Evolutionary conservation across 1,140 invertebrate genomes (phyloP).

Genomic region (Archivesica marissinica): DNA sequence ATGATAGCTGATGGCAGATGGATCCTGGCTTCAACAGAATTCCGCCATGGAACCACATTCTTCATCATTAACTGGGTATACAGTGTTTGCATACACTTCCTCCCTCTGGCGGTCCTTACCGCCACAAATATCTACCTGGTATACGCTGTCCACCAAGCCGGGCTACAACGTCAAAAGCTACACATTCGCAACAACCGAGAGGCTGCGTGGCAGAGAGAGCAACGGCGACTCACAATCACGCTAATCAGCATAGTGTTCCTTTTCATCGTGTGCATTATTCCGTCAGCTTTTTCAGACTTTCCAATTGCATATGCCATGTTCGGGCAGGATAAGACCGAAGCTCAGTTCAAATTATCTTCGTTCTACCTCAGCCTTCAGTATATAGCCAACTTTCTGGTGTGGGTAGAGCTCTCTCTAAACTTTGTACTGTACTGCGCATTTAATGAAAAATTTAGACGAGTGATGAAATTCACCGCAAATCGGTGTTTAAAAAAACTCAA

Average conservation of each 20-base stretch:
- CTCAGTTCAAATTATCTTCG: constrained; percentile 62
- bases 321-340: constrained; percentile 57
- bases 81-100: constrained; percentile 72
- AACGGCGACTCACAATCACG: constrained; percentile 76
- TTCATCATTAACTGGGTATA: constrained; percentile 75
- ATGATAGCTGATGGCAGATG: constrained; percentile 28
- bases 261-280: constrained; percentile 79
- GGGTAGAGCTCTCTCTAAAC: constrained; percentile 78
- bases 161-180: constrained; percentile 67
- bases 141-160: constrained; percentile 72
- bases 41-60: constrained; percentile 64
- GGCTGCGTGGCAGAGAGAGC: constrained; percentile 74
- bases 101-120: constrained; percentile 73
- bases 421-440: constrained; percentile 80
- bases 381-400: constrained; percentile 74
- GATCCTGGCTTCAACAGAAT: constrained; percentile 64
- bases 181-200: constrained; percentile 75
- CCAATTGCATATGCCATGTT: constrained; percentile 76
- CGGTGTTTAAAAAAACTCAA: constrained; percentile 63
- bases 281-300: constrained; percentile 77
- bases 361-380: constrained; percentile 69
- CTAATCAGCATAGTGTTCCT: constrained; percentile 79
- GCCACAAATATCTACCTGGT: constrained; percentile 76
- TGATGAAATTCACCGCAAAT: constrained; percentile 67
- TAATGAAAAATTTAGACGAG: constrained; percentile 77